Conservation (phyloP, 92 coral and sea anemone genomes). For the Blastomussa wellsi region DNA sequence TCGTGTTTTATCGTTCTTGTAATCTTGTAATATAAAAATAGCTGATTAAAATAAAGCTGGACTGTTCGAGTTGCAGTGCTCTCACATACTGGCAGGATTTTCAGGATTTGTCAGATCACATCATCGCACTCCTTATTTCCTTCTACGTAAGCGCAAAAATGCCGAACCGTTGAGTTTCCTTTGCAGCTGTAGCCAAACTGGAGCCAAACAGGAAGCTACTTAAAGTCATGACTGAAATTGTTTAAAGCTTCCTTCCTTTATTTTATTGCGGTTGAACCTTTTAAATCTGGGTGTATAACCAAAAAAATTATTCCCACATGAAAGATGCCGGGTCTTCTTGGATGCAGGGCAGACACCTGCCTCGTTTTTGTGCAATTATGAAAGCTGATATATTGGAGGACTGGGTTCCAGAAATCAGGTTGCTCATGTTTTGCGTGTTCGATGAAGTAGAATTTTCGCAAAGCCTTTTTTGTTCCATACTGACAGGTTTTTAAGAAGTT, state of each 20-base stretch:
- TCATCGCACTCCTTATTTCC: neutral
- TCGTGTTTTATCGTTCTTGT: too few species aligned
- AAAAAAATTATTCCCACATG: slow-evolving; percentile 10
- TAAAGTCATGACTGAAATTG: slow-evolving; percentile 6
- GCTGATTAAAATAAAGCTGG: neutral
- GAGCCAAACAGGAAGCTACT: slow-evolving; percentile 20
- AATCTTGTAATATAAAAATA: too few species aligned
- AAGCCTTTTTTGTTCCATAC: neutral
- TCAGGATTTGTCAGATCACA: neutral
- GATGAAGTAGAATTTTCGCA: too few species aligned
- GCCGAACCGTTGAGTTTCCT: slow-evolving; percentile 9
- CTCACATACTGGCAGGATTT: neutral
- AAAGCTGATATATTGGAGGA: neutral
- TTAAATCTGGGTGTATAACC: slow-evolving; percentile 20
- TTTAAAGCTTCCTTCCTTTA: slow-evolving; percentile 22
- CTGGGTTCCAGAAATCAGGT: neutral
- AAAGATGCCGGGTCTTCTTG: neutral
- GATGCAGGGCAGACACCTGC: neutral
- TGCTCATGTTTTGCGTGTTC: too few species aligned
- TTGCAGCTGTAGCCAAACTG: slow-evolving; percentile 3
- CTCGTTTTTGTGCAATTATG: slow-evolving; percentile 10
- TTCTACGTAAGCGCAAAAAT: neutral
- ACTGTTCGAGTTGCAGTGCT: neutral
- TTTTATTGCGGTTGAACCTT: slow-evolving; percentile 20
- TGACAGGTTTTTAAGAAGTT: neutral